Evolutionary conservation across 2,113 vertebrate species (phyloP), one percentile per base, ranked within the genome.

Genomic region (Dipodomys merriami): DNA sequence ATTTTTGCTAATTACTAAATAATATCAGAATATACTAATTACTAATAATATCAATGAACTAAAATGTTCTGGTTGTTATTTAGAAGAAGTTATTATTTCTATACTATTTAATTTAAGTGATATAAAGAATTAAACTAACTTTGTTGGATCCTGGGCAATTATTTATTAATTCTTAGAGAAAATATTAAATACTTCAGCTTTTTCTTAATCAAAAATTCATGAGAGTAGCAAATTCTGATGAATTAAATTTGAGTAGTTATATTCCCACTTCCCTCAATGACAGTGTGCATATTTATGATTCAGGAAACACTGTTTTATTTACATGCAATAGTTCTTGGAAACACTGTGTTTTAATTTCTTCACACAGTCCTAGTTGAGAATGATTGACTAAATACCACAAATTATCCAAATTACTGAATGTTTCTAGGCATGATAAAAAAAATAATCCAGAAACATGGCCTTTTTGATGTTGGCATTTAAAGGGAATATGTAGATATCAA

Each of bases 1-100:
- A 16, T 39, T 6, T 7, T 0, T 49, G 69, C 1, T 69, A 83
- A 69, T 33, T 7, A 6, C 2, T 5, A 0, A 9, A 3, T 30
- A 91, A 77, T 23, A 8, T 53, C 35, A 1, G 4, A 91, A 53
- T 39, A 39, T 39, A 39, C 39, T 39, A 39, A 39, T 39, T 39
- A 39, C 39, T 39, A 39, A 39, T 39, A 39, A 39, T 39, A 39
- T 39, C 20, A 68, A 57, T 16, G 72, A 65, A 67, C 11, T 77
- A 33, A 64, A 67, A 82, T 73, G 35, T 11, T 88, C 2, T 74
- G 3, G 0, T 71, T 74, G 25, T 62, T 85, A 46, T 53, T 67
- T 65, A 65, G 30, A 57, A 16, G 15, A 7, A 94, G 74, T 44
- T 78, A 39, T 46, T 67, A 84, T 68, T 49, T 78, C 33, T n/a